Evolutionary conservation across 2,888 invertebrate species (phyloP).

Genomic region (Unio pictorum): DNA sequence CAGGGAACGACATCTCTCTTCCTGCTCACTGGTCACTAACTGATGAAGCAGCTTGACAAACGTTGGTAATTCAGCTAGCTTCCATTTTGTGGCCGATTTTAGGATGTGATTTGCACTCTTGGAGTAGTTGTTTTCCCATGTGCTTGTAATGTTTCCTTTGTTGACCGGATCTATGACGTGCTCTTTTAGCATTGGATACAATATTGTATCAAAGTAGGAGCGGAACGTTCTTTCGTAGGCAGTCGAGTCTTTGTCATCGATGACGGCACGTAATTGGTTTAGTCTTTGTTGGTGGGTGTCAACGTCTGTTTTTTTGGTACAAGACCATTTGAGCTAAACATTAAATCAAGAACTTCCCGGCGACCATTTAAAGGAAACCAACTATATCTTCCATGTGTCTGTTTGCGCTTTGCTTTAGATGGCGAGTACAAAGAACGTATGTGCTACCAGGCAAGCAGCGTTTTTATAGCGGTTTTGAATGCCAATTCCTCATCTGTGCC

Average conservation of each 20-base stretch:
- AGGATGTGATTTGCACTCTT: too few relatives aligned
- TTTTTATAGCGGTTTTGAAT: slow-evolving; percentile 15
- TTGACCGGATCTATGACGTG: too few relatives aligned
- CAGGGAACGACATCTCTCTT: too few relatives aligned
- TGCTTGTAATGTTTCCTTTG: too few relatives aligned
- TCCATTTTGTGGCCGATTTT: too few relatives aligned
- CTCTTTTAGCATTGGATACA: too few relatives aligned
- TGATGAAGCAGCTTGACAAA: too few relatives aligned
- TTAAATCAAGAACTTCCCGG: not conserved
- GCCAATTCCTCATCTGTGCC: slow-evolving; percentile 14
- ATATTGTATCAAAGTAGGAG: too few relatives aligned
- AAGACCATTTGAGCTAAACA: slow-evolving; percentile 6
- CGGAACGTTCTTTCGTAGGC: not conserved
- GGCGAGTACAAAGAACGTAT: slow-evolving; percentile 26
- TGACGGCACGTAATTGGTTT: not conserved
- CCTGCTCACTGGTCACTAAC: too few relatives aligned
- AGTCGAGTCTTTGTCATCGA: not conserved
- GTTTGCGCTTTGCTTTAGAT: slow-evolving; percentile 20
- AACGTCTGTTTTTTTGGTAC: not conserved
- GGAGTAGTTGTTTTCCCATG: too few relatives aligned
- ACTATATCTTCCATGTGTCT: slow-evolving; percentile 11
- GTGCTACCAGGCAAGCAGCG: slow-evolving; percentile 9
- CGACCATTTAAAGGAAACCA: slow-evolving; percentile 1
- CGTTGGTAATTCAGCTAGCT: too few relatives aligned
- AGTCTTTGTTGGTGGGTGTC: slow-evolving; percentile 1